Evolutionary conservation across 2,797 vertebrate species (phyloP).

Genomic region (Apogon talboti): DNA sequence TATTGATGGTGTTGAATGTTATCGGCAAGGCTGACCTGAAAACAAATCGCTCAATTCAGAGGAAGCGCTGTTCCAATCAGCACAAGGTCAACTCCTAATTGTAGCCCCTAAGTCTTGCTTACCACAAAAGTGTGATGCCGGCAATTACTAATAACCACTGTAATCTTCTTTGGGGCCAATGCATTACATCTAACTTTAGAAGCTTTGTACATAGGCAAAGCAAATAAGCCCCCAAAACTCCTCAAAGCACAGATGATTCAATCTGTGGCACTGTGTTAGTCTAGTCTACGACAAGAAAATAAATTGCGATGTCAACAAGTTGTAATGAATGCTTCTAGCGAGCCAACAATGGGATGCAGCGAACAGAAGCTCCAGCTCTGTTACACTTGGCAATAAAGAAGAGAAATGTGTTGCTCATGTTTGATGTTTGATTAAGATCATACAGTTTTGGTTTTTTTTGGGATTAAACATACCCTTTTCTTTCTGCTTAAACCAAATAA

Average conservation of each 20-base stretch:
- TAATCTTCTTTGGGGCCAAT: conserved; percentile 3
- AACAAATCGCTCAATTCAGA: conserved; percentile 45
- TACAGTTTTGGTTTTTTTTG: conserved; percentile 32
- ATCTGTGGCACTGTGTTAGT: conserved; percentile 45
- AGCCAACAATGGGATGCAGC: conserved; percentile 38
- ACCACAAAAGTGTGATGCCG: not conserved
- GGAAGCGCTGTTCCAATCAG: conserved; percentile 39
- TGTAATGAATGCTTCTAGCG: conserved; percentile 52
- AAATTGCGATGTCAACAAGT: conserved; percentile 70
- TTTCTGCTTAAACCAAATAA: conserved; percentile 26
- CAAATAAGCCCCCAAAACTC: conserved; percentile 11
- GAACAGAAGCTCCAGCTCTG: conserved; percentile 34
- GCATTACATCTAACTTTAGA: not conserved
- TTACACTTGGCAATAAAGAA: conserved; percentile 35
- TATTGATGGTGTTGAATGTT: conserved; percentile 55
- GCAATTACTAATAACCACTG: not conserved
- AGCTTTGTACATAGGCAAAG: conserved; percentile 19
- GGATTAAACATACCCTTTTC: conserved; percentile 19
- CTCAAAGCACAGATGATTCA: conserved; percentile 33
- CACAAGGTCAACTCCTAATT: conserved; percentile 45
- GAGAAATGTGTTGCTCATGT: conserved; percentile 36
- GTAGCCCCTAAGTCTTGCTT: conserved; percentile 11
- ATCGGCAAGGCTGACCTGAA: conserved; percentile 49
- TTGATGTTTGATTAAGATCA: conserved; percentile 55
- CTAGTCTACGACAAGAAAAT: conserved; percentile 57